These are phyloP conservation scores for Scaptomyza cyrtandrae DNA, from an alignment of 2,888 invertebrate species.

Conservation along the genomic window DNA sequence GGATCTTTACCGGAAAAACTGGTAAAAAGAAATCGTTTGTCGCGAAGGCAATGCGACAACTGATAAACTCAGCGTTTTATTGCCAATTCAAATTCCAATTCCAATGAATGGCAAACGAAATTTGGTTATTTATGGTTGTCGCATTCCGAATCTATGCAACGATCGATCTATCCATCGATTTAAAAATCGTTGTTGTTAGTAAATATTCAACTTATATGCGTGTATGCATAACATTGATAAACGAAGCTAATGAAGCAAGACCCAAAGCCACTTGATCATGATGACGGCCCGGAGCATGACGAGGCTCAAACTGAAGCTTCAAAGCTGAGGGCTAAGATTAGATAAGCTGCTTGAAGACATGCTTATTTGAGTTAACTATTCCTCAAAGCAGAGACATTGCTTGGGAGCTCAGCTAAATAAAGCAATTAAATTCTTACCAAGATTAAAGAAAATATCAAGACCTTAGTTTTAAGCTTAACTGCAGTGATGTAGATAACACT, in stretches of 20 bases:
- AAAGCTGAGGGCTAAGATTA: constrained; percentile 24
- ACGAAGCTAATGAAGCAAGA: constrained; percentile 39
- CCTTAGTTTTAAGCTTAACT: constrained; percentile 6
- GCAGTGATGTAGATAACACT: constrained; percentile 24
- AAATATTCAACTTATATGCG: constrained; percentile 17
- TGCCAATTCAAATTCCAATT: constrained; percentile 73
- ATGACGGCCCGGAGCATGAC: constrained; percentile 13
- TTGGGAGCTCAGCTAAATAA: constrained; percentile 16
- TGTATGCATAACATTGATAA: constrained; percentile 50
- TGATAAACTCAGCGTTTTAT: constrained; percentile 74
- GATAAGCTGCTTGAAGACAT: constrained; percentile 31
- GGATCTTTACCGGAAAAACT: constrained; percentile 49
- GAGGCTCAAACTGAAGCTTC: neutral
- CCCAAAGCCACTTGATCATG: constrained; percentile 24
- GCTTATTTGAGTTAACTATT: constrained; percentile 21
- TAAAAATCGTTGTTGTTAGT: constrained; percentile 26
- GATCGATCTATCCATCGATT: constrained; percentile 29
- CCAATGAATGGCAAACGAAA: constrained; percentile 42
- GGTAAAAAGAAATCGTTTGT: constrained; percentile 50
- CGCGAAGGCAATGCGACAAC: constrained; percentile 56
- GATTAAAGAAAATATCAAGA: constrained; percentile 12
- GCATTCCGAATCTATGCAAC: constrained; percentile 25
- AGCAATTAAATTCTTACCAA: constrained; percentile 45
- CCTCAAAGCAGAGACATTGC: constrained; percentile 3
- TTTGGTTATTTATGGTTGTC: constrained; percentile 47